Evolutionary conservation across 2,888 invertebrate species (phyloP), one percentile per base, ranked within the genome.

Genomic region (Dimorphilus gyrociliatus): DNA sequence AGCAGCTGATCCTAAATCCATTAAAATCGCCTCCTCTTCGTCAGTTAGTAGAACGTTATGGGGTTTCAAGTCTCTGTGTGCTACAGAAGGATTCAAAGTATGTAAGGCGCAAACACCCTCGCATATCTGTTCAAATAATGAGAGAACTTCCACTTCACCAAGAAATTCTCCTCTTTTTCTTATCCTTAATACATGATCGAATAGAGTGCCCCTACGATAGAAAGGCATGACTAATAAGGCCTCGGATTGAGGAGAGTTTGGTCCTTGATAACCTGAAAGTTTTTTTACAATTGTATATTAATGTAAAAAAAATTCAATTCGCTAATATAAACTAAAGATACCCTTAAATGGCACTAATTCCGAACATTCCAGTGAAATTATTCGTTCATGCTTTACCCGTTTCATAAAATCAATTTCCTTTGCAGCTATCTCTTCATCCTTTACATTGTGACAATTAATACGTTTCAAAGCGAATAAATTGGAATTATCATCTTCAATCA

Each of bases 11-110:
- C 78, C 79, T 45, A 85, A 69, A 61, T 85, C 85, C 70, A 82
- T 82, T 38, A 85, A 69, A 30, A 82, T 66, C 1, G 81, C 76
- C 29, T 69, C 71, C 23, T 60, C 59, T 30, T 74, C 72, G 48
- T 78, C 75, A 14, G 72, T 71, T 16, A 82, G 59, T 46, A 84
- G 72, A 40, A 85, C 71, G 63, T 85, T 85, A 12, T 76, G 78
- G 30, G 82, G 79, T 63, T 85, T 85, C 23, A 85, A 57, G 61
- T 85, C 84, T 48, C 84, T 59, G 54, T 81, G 81, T 23, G 80
- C 79, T 42, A 79, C 64, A 14, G 79, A 73, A 1, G 80, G 79
- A 48, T 71, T 71, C 16, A 71, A 68, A 46, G 74, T 72, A 50
- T 82, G 81, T 51, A 82, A 70, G 27, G 73, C 74, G 53, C 71